phyloP scores from a whole-genome alignment of 2,113 vertebrate species.

The Irena cyanogastra region DNA sequence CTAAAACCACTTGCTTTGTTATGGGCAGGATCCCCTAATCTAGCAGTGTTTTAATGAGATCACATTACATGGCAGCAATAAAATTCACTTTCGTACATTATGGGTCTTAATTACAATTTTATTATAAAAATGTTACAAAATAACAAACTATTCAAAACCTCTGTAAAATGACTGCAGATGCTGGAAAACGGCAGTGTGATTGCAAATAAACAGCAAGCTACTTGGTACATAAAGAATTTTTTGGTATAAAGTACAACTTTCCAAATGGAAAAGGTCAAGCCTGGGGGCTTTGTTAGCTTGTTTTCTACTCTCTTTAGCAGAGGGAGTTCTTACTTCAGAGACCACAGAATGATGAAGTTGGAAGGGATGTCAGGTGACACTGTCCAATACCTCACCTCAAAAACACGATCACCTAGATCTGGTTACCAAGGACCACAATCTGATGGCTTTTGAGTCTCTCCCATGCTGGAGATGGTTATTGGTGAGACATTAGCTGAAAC shows the following conservation, averaged over 20 bases:
- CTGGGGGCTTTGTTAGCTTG: neutral
- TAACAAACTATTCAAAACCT: neutral
- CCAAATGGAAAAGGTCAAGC: neutral
- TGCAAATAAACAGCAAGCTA: neutral
- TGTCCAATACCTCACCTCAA: neutral
- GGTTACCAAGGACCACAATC: neutral
- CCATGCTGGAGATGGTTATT: fast-evolving
- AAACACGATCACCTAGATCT: neutral
- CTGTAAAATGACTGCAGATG: neutral
- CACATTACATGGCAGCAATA: neutral
- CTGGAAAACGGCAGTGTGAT: neutral
- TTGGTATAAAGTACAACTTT: neutral
- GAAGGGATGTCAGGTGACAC: neutral
- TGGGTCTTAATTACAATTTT: neutral
- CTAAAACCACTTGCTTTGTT: neutral
- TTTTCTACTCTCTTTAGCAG: neutral
- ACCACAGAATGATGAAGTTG: neutral
- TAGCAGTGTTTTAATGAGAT: constrained; percentile 11
- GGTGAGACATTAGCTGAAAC: neutral
- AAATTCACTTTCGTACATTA: neutral
- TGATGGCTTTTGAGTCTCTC: neutral
- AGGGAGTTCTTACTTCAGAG: neutral
- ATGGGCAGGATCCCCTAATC: neutral
- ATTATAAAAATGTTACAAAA: constrained; percentile 43
- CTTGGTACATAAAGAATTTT: neutral